A percentile compares a stretch with the other conserved stretches of the same genome.
Conservation (phyloP, 2,113 vertebrate species). For the Apistogramma diplotaenia region DNA sequence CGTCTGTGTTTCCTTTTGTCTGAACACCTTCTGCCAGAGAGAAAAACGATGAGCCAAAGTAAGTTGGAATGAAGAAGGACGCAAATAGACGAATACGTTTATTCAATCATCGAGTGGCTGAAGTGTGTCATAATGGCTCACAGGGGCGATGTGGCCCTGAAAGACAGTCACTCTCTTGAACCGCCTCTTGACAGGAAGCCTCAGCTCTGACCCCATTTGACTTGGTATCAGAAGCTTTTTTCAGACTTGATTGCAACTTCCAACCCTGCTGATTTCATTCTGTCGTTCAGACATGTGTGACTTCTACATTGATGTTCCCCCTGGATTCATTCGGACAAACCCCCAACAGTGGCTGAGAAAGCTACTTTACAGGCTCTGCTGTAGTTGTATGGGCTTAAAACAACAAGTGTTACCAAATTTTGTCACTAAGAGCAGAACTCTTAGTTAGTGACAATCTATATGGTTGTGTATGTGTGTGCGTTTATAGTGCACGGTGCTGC, state of each 20-base stretch:
- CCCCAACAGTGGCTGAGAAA: not conserved
- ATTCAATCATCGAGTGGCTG: constrained; percentile 4
- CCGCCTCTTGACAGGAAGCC: constrained; percentile 36
- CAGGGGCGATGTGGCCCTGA: constrained; percentile 17
- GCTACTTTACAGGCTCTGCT: not conserved
- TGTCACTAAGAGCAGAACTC: not conserved
- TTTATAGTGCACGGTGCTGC: not conserved
- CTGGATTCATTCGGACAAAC: not conserved
- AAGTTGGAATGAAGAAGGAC: not conserved
- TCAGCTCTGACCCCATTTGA: constrained; percentile 2
- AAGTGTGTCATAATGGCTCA: not conserved
- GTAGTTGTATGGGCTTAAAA: not conserved
- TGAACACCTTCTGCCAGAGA: constrained; percentile 4
- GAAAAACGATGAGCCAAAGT: not conserved
- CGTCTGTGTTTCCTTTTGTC: not conserved
- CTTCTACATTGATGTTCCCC: not conserved
- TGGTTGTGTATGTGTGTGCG: no score
- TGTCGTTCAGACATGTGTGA: not conserved
- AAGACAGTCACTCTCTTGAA: constrained; percentile 8
- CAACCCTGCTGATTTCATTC: not conserved
- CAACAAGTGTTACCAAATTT: not conserved
- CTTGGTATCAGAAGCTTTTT: not conserved
- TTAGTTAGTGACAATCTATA: no score
- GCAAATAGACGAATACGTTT: not conserved
- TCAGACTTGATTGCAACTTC: not conserved